Base-by-base conservation (phyloP, 35 echinoderm and acorn worm species). In the Chiridota heheva region DNA sequence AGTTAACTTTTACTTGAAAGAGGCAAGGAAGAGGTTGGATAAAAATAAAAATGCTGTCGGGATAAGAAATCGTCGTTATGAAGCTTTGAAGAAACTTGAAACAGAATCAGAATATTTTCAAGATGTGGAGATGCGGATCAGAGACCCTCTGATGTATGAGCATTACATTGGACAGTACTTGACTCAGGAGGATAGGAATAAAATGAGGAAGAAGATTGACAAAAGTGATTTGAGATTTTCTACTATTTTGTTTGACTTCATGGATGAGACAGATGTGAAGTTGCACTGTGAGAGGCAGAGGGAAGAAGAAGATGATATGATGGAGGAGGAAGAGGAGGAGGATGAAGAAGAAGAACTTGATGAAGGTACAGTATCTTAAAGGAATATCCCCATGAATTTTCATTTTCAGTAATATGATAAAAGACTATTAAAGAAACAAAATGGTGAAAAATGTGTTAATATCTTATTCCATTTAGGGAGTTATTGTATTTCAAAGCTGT, bases 91-190 rank as follows among this genome's bases (percentile, higher is more conserved):
- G 42, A 86, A 87, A 80, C 67, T 96, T 15, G 83, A 90, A 60
- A 75, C 65, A n/a, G 87, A 90, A 36, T 87, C 87, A 10, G 60
- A 42, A 12, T 96, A 91, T 37, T 96, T 96, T 41, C 76, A 78
- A 27, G 92, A 96, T 51, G 88, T 90, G 37, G 82, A 78, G 24
- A 96, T 96, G 92, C 63, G 77, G 22, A 77, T 77, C 0, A 86
- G 92, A 51, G 92, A 90, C 42, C 92, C 92, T 0, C 40, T 91
- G 17, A 96, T 96, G 92, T 96, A 80, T 70, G 88, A 96, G 69
- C 83, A 96, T 44, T 82, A 87, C 16, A 48, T 96, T 70, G 92
- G 92, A 18, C 92, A 96, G 63, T 96, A 96, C 57, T 27, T 83
- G 58, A 96, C 88, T n/a, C 77, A 83, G 30, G 92, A 90, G 29